These are phyloP conservation scores for Colossoma macropomum DNA, from an alignment of 2,113 vertebrate species.

Conservation along the genomic window DNA sequence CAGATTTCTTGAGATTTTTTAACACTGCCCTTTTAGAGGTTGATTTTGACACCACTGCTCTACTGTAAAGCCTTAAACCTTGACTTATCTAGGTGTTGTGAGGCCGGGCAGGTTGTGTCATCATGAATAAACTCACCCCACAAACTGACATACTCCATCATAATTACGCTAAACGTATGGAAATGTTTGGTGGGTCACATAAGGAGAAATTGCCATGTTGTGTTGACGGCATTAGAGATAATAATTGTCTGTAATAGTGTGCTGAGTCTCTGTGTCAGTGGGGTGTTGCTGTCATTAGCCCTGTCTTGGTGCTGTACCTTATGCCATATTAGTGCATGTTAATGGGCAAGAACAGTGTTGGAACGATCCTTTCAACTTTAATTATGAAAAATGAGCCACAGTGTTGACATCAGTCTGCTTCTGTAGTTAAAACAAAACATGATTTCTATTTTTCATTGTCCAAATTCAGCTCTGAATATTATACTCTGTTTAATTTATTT, in stretches of 20 bases:
- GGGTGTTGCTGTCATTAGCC: constrained; percentile 59
- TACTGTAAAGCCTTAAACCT: background rate
- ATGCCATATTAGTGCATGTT: background rate
- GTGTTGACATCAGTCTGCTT: background rate
- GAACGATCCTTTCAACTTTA: background rate
- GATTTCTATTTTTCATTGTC: background rate
- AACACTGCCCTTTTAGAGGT: too few species aligned
- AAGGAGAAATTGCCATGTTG: constrained; percentile 23
- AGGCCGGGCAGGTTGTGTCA: constrained; percentile 1
- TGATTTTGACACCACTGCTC: background rate
- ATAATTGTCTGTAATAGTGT: constrained; percentile 68
- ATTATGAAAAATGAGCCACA: background rate
- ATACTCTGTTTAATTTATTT: too few species aligned
- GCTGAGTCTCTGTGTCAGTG: constrained; percentile 59
- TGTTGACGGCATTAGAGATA: constrained; percentile 64
- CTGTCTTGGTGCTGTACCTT: background rate
- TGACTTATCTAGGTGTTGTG: background rate
- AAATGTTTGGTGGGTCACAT: background rate
- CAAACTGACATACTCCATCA: background rate
- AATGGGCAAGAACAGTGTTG: background rate
- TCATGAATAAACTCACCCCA: background rate
- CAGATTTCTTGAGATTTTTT: too few species aligned
- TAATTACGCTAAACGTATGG: background rate
- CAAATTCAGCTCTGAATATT: too few species aligned
- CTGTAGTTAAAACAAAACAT: too few species aligned